Conservation (phyloP, 2,797 vertebrate genomes). For the Falco peregrinus region DNA sequence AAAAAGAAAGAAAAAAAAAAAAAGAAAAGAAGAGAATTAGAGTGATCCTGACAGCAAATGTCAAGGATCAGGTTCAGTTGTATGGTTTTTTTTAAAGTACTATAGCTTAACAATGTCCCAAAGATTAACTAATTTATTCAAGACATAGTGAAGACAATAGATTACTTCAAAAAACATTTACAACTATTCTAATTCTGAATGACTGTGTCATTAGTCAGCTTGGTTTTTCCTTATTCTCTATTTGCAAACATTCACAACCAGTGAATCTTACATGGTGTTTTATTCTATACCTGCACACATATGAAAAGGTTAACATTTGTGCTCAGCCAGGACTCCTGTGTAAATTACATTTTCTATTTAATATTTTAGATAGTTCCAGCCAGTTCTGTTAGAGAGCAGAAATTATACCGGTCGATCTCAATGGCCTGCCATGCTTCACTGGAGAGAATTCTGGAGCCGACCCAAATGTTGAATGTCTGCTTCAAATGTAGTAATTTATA, state of each 20-base stretch:
- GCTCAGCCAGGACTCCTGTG: not conserved
- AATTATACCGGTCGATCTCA: accelerated
- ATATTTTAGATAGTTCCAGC: not conserved
- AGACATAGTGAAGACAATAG: not conserved
- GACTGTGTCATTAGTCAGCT: not conserved
- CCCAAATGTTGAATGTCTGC: accelerated
- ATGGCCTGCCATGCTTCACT: accelerated
- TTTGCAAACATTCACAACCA: not conserved
- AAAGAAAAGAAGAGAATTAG: not conserved
- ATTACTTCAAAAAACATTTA: not conserved
- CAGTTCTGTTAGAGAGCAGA: not conserved
- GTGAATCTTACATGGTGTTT: not conserved
- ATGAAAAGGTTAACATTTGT: accelerated
- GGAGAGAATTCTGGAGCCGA: not conserved
- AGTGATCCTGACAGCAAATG: not conserved
- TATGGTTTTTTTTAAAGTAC: not conserved
- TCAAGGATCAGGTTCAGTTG: not conserved
- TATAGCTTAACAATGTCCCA: not conserved
- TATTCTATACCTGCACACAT: accelerated
- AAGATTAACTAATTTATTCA: not conserved
- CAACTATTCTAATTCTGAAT: not conserved
- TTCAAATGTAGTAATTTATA: accelerated
- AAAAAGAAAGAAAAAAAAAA: accelerated
- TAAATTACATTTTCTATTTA: accelerated
- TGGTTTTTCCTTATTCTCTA: not conserved